phyloP scores from a whole-genome alignment of 2,888 invertebrate species.

The Diplazon laetatorius region DNA sequence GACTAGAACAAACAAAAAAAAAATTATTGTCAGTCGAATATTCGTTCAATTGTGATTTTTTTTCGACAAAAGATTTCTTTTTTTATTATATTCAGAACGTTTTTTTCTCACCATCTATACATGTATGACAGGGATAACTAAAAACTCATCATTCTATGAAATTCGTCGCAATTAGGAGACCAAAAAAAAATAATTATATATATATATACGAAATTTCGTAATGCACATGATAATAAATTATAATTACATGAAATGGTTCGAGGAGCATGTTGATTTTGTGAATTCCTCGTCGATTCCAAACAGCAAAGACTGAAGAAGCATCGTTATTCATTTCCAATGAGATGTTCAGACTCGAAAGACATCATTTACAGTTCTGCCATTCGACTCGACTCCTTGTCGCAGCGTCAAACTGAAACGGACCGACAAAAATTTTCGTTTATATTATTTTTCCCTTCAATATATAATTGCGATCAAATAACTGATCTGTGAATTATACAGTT shows the following conservation, averaged over 20 bases:
- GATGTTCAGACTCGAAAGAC: neutral
- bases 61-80: neutral
- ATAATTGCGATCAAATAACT: neutral
- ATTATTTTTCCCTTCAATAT: neutral
- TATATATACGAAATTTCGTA: constrained; percentile 15
- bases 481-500: neutral
- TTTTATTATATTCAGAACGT: constrained; percentile 72
- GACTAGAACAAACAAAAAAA: no score
- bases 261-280: neutral
- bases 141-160: constrained; percentile 70
- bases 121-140: constrained; percentile 80
- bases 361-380: neutral
- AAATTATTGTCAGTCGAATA: constrained; percentile 2
- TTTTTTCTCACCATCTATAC: constrained; percentile 73
- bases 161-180: constrained; percentile 16
- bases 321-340: neutral
- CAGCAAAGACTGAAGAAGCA: neutral
- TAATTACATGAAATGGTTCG: constrained; percentile 26
- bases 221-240: constrained; percentile 40
- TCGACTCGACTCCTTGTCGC: neutral
- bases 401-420: neutral
- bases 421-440: neutral
- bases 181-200: no score
- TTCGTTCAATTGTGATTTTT: neutral
- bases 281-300: neutral